Conservation (phyloP, 2,113 vertebrate genomes). For the Oryzias woworae region DNA sequence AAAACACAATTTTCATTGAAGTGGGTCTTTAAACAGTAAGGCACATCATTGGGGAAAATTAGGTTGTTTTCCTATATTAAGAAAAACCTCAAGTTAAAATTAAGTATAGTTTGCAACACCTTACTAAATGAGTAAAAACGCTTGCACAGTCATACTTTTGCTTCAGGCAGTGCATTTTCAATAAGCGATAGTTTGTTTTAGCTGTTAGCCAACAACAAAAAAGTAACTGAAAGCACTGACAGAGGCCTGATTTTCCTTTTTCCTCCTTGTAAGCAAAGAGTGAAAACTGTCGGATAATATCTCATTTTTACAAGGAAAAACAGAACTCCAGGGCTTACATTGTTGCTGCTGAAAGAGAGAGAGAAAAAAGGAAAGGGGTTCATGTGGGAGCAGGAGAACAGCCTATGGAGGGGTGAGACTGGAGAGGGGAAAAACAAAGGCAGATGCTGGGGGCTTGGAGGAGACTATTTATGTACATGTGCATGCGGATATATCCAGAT, state of each 20-base stretch:
- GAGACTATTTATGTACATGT: neutral
- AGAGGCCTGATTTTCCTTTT: constrained; percentile 14
- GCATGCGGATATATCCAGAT: constrained; percentile 4
- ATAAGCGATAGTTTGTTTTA: too few species aligned
- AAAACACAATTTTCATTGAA: too few species aligned
- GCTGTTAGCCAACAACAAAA: too few species aligned
- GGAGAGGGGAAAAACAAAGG: constrained; percentile 9
- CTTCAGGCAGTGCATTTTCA: too few species aligned
- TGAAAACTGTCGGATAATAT: constrained; percentile 16
- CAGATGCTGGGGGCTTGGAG: constrained; percentile 11
- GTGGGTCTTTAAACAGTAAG: too few species aligned
- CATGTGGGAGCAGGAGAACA: constrained; percentile 34
- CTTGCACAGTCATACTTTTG: too few species aligned
- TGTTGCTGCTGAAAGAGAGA: constrained; percentile 17
- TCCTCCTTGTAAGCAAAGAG: neutral
- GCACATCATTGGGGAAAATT: too few species aligned
- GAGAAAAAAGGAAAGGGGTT: constrained; percentile 18
- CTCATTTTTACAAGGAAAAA: constrained; percentile 22
- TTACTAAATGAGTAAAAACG: too few species aligned
- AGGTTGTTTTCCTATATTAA: too few species aligned
- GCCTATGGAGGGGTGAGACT: constrained; percentile 34
- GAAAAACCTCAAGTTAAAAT: too few species aligned
- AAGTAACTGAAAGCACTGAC: neutral
- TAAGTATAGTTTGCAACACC: too few species aligned
- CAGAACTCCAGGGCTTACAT: constrained; percentile 16